Percentiles rank a stretch among this genome's conserved stretches.
Conservation (phyloP, 2,113 vertebrate species). For the Benitochromis conjunctus region DNA sequence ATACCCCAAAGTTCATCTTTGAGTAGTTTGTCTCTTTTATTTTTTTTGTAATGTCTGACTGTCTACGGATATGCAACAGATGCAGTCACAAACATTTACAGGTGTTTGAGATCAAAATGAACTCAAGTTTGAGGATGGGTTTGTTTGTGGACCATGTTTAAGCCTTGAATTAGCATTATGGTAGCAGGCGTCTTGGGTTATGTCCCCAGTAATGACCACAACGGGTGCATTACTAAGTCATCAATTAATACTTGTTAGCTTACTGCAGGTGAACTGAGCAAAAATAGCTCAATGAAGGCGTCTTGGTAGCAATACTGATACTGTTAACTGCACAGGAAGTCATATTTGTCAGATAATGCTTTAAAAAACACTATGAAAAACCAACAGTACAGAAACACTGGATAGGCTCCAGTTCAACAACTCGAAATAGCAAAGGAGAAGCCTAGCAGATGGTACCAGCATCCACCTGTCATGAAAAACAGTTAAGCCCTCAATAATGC, state of each 20-base stretch:
- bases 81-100: neutral
- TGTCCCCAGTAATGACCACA: neutral
- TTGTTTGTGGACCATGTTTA: neutral
- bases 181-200: neutral
- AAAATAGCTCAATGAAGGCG: neutral
- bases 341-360: neutral
- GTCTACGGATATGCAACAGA: accelerated
- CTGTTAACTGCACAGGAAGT: neutral
- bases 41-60: neutral
- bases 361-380: neutral
- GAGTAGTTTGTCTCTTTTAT: neutral
- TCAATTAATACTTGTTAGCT: neutral
- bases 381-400: neutral
- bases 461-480: neutral
- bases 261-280: neutral
- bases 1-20: neutral
- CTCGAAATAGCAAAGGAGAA: neutral
- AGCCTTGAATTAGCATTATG: neutral
- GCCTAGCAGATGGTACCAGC: neutral
- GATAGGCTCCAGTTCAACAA: neutral
- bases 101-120: neutral
- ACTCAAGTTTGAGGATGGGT: neutral
- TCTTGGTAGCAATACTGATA: neutral
- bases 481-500: neutral
- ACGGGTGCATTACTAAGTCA: neutral